These are phyloP conservation scores for Laticauda laticaudata DNA, from an alignment of 2,113 vertebrate species.

Conservation along the genomic window DNA sequence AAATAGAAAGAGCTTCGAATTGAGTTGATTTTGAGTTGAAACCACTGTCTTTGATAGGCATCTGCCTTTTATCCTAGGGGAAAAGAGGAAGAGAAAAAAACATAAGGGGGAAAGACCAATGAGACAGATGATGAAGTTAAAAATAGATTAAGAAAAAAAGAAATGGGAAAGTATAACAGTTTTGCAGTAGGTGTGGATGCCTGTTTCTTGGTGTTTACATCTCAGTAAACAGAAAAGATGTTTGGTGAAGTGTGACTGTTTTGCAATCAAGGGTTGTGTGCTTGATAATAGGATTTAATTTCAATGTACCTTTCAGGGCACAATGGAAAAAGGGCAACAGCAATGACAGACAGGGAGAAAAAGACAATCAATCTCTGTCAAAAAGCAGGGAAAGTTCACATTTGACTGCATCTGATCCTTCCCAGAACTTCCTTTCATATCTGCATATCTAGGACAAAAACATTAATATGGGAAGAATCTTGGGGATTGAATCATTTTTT, in stretches of 20 bases:
- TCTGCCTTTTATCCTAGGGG: not conserved
- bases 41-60: conserved; percentile 3
- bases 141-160: conserved; percentile 62
- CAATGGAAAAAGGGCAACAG: conserved; percentile 38
- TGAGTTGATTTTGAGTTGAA: conserved; percentile 7
- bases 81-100: not conserved
- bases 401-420: conserved; percentile 33
- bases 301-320: conserved; percentile 51
- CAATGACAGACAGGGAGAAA: conserved; percentile 29
- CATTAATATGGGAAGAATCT: not conserved
- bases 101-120: not conserved
- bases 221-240: conserved; percentile 69
- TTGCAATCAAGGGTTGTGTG: conserved; percentile 71
- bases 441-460: not conserved
- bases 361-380: not conserved
- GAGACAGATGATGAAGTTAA: conserved; percentile 57
- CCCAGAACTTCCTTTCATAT: conserved; percentile 18
- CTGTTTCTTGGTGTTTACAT: conserved; percentile 57
- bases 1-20: conserved; percentile 12
- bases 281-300: conserved; percentile 61
- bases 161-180: conserved; percentile 56
- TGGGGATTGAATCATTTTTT: not conserved
- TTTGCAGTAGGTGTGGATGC: conserved; percentile 63
- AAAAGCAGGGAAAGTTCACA: conserved; percentile 35
- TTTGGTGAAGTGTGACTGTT: conserved; percentile 65